These are phyloP conservation scores for Scortum barcoo DNA, from an alignment of 2,113 vertebrate genomes.

Conservation along the genomic window DNA sequence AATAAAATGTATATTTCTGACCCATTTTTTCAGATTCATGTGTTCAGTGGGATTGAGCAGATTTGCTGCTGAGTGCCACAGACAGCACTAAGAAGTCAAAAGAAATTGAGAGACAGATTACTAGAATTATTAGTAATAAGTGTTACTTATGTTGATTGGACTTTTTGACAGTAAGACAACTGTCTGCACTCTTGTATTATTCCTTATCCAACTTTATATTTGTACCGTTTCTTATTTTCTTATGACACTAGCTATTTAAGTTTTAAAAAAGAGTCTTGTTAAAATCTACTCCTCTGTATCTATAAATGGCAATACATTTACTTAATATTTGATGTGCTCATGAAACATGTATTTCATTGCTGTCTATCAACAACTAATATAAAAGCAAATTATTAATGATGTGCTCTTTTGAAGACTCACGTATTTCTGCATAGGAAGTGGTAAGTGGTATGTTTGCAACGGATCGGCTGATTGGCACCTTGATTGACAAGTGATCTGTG, in stretches of 20 bases:
- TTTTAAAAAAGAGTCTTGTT: not conserved
- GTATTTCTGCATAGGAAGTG: not conserved
- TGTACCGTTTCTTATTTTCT: not conserved
- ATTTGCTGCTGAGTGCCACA: not conserved
- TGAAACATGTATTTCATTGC: not conserved
- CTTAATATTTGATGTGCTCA: not conserved
- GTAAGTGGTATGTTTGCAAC: not conserved
- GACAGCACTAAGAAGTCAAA: not conserved
- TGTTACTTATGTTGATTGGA: not conserved
- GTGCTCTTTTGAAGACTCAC: not conserved
- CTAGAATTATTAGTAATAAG: no score
- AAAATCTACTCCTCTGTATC: not conserved
- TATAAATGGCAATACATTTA: not conserved
- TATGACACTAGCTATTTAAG: not conserved
- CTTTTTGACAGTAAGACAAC: not conserved
- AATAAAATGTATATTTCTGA: not conserved
- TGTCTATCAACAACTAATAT: not conserved
- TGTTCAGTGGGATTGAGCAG: not conserved
- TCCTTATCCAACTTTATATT: not conserved
- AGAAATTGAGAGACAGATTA: not conserved
- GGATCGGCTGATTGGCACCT: not conserved
- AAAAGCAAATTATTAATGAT: not conserved
- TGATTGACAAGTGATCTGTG: slow-evolving; percentile 22
- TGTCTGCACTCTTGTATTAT: not conserved
- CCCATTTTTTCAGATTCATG: not conserved